Evolutionary conservation across 2,113 vertebrate genomes (phyloP), one percentile per base, ranked within the genome.

Genomic region (Phrynocephalus versicolor): DNA sequence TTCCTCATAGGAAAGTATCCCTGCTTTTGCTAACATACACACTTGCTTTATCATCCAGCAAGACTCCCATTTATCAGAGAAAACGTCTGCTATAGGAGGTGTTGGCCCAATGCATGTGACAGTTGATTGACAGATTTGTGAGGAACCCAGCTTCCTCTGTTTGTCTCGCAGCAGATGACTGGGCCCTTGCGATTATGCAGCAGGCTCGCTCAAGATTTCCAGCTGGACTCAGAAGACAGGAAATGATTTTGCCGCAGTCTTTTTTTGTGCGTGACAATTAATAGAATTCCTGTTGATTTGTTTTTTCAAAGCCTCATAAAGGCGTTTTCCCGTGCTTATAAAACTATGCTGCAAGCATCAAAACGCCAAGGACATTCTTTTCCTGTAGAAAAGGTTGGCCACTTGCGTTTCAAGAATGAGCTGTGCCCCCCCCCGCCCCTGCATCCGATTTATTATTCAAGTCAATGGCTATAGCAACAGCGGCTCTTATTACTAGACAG

Each of bases 251-350:
- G 84, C 3, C 13, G 86, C 90, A 91, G 89, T 75, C 37, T 90
- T 92, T 91, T 0, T 74, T n/a, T n/a, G n/a, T n/a, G n/a, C n/a
- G 81, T 92, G 92, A 91, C 94, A 94, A 92, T 89, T 87, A 92
- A 86, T 93, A 95, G 92, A 95, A 95, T 94, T 96, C 94, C 95
- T 94, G 93, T 83, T 57, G 90, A 93, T 94, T 65, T 21, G 0
- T 72, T 6, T 89, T n/a, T 93, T 88, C 84, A 75, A 87, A 74
- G 91, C 73, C 81, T 82, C 84, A 85, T 25, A 82, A 35, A 75
- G 79, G 45, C 78, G 25, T 41, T 91, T 74, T 58, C 78, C n/a
- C 60, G 79, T 58, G 14, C 0, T 71, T 87, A 77, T 0, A 0
- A 81, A 88, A 77, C 67, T 80, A 84, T 83, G 79, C 0, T 80